Evolutionary conservation across 2,113 vertebrate genomes (phyloP).

Genomic region (Vireo altiloquus): DNA sequence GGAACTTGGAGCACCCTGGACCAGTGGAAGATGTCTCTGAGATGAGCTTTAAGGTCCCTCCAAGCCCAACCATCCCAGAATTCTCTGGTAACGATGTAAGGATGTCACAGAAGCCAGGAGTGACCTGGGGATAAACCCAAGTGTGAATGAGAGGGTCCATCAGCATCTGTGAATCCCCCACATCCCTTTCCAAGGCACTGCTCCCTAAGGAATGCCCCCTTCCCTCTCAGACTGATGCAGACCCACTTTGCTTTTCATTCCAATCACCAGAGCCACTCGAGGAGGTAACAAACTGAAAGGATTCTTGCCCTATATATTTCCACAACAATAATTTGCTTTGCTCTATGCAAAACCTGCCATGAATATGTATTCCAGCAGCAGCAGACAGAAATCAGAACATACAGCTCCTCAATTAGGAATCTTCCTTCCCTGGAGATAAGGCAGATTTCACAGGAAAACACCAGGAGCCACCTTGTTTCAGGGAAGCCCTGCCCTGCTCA

Average conservation of each 20-base stretch:
- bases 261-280: neutral
- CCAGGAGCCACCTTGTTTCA: neutral
- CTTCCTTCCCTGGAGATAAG: neutral
- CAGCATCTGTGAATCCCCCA: neutral
- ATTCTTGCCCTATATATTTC: constrained; percentile 23
- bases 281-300: constrained; percentile 8
- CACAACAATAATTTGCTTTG: constrained; percentile 46
- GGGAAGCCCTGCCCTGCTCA: neutral
- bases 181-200: neutral
- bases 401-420: neutral
- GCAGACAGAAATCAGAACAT: constrained; percentile 27
- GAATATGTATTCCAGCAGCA: constrained; percentile 44
- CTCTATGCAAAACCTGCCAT: constrained; percentile 11
- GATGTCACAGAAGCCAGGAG: neutral
- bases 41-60: neutral
- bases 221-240: neutral
- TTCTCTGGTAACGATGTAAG: neutral
- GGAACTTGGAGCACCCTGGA: neutral
- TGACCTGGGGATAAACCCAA: neutral
- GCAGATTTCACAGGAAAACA: neutral
- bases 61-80: neutral
- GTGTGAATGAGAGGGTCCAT: neutral
- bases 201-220: neutral
- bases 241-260: neutral
- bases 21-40: neutral